phyloP scores from a whole-genome alignment of 2,113 vertebrate species.

The Alethe castanea region DNA sequence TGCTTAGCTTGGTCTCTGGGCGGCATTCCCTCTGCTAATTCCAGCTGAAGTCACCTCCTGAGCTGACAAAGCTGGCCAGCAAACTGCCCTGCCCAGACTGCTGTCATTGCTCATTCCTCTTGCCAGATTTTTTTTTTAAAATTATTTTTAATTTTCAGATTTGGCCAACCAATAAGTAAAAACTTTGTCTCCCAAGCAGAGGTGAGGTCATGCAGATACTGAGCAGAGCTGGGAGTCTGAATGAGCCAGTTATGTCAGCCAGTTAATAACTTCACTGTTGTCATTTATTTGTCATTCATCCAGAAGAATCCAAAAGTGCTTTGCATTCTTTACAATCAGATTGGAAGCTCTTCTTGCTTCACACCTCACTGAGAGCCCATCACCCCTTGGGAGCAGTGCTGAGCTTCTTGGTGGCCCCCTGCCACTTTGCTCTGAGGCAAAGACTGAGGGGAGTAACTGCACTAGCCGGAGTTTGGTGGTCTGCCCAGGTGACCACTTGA shows the following conservation, averaged over 20 bases:
- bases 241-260: slow-evolving; percentile 56
- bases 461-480: neutral
- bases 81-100: slow-evolving; percentile 23
- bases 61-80: slow-evolving; percentile 39
- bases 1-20: neutral
- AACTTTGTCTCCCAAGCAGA: slow-evolving; percentile 54
- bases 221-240: slow-evolving; percentile 35
- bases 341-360: neutral
- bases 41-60: slow-evolving; percentile 61
- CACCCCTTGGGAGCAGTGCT: neutral
- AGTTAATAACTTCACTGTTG: slow-evolving; percentile 63
- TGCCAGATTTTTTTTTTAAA: neutral
- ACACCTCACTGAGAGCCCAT: fast-evolving
- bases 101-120: slow-evolving; percentile 45
- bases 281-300: slow-evolving; percentile 68
- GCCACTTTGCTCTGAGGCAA: neutral
- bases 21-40: slow-evolving; percentile 46
- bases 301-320: slow-evolving; percentile 64
- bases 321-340: slow-evolving; percentile 44
- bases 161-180: slow-evolving; percentile 51
- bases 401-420: neutral
- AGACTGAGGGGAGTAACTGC: fast-evolving
- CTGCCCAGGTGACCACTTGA: neutral
- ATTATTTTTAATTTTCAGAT: neutral
- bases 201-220: slow-evolving; percentile 52